These are phyloP conservation scores for Thymelicus sylvestris DNA, from an alignment of 2,888 invertebrate species.

Conservation along the genomic window DNA sequence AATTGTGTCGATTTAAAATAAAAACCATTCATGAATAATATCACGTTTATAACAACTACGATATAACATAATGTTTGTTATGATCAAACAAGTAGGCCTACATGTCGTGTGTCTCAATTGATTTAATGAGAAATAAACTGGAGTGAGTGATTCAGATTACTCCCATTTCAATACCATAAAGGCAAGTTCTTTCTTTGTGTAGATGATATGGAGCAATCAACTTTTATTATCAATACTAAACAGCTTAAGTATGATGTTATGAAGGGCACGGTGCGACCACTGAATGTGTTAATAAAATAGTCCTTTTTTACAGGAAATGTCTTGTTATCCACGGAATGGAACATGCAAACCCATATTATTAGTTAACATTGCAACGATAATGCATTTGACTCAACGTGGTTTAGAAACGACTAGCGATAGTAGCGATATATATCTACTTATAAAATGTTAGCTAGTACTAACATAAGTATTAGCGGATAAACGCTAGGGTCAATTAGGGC, in stretches of 20 bases:
- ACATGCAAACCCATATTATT: conserved; percentile 20
- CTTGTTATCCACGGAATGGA: conserved; percentile 30
- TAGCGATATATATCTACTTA: too few relatives aligned
- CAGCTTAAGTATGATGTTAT: conserved; percentile 19
- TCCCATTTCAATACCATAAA: conserved; percentile 45
- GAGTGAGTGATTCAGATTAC: conserved; percentile 45
- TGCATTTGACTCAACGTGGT: not conserved
- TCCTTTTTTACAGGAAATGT: conserved; percentile 26
- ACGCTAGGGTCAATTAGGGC: too few relatives aligned
- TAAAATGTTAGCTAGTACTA: too few relatives aligned
- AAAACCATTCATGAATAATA: not conserved
- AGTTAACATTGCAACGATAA: conserved; percentile 8
- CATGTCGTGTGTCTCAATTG: conserved; percentile 45
- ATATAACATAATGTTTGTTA: not conserved
- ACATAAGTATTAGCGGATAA: too few relatives aligned
- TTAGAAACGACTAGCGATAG: not conserved
- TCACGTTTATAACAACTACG: not conserved
- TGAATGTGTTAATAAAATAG: conserved; percentile 24
- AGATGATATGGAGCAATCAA: conserved; percentile 43
- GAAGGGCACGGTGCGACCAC: conserved; percentile 15
- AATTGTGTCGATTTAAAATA: too few relatives aligned
- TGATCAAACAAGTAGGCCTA: conserved; percentile 37
- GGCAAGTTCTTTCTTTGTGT: conserved; percentile 40
- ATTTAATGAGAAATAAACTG: conserved; percentile 49
- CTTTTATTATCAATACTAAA: conserved; percentile 39